Evolutionary conservation across 2,797 vertebrate genomes (phyloP).

Genomic region (Chelidonichthys spinosus): DNA sequence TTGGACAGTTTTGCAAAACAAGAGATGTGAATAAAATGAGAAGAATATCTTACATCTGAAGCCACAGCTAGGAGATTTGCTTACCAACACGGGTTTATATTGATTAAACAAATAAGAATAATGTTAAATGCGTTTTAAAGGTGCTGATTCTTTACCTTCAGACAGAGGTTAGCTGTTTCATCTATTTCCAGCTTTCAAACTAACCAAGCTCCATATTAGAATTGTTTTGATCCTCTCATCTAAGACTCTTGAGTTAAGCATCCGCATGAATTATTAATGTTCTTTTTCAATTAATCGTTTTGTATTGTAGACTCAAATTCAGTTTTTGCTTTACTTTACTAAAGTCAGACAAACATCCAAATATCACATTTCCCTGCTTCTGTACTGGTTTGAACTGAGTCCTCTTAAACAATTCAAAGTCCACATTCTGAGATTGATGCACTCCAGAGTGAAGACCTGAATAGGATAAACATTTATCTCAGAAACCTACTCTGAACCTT

Average conservation of each 20-base stretch:
- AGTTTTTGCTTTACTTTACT: not conserved
- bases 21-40: not conserved
- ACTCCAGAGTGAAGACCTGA: not conserved
- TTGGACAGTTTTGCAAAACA: not conserved
- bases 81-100: not conserved
- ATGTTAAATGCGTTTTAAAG: too few species aligned
- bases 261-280: not conserved
- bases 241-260: not conserved
- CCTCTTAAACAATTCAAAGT: slow-evolving; percentile 5
- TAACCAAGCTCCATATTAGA: too few species aligned
- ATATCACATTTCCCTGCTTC: not conserved
- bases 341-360: not conserved
- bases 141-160: too few species aligned
- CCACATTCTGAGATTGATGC: not conserved
- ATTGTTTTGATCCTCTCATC: too few species aligned
- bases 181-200: too few species aligned
- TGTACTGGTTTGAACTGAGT: not conserved
- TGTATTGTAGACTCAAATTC: not conserved
- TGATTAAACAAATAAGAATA: too few species aligned
- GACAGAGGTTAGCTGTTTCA: too few species aligned
- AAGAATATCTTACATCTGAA: not conserved
- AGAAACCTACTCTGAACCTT: not conserved
- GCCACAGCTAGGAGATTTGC: not conserved
- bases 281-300: not conserved
- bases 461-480: not conserved